phyloP scores from a whole-genome alignment of 2,888 invertebrate genomes.

The Stenodera caucasica region DNA sequence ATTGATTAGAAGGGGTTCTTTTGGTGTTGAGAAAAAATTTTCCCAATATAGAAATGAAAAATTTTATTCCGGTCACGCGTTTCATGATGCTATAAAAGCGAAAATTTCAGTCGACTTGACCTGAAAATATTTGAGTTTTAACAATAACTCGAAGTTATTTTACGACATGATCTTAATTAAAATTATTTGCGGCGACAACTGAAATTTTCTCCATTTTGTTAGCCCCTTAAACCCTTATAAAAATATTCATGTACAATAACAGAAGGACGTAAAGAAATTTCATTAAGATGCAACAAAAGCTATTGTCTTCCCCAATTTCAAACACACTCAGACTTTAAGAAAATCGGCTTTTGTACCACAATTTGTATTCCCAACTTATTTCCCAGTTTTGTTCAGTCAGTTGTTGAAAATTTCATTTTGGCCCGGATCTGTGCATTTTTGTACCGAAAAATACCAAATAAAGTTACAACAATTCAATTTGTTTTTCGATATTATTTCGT shows the following conservation, averaged over 20 bases:
- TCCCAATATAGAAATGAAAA: slow-evolving; percentile 1
- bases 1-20: slow-evolving; percentile 8
- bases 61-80: slow-evolving; percentile 36
- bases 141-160: neutral
- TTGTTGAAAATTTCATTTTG: slow-evolving; percentile 32
- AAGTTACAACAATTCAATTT: too few species aligned
- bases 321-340: slow-evolving; percentile 9
- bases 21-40: slow-evolving; percentile 9
- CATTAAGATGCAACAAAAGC: slow-evolving; percentile 28
- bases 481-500: too few species aligned
- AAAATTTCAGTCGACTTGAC: neutral
- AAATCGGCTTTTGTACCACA: slow-evolving; percentile 28
- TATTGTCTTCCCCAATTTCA: slow-evolving; percentile 16
- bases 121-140: neutral
- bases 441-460: slow-evolving; percentile 7
- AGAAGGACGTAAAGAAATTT: slow-evolving; percentile 20
- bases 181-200: too few species aligned
- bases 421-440: slow-evolving; percentile 27
- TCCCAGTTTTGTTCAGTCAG: slow-evolving; percentile 30
- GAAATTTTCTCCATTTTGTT: too few species aligned
- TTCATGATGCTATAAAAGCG: slow-evolving; percentile 37
- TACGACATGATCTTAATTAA: slow-evolving; percentile 9
- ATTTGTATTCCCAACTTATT: slow-evolving; percentile 33
- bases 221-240: too few species aligned
- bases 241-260: slow-evolving; percentile 17